Percentiles rank a stretch among this genome's conserved stretches.
These are phyloP conservation scores for Agrilus biguttatus DNA, from an alignment of 2,888 invertebrate genomes.

Conservation along the genomic window DNA sequence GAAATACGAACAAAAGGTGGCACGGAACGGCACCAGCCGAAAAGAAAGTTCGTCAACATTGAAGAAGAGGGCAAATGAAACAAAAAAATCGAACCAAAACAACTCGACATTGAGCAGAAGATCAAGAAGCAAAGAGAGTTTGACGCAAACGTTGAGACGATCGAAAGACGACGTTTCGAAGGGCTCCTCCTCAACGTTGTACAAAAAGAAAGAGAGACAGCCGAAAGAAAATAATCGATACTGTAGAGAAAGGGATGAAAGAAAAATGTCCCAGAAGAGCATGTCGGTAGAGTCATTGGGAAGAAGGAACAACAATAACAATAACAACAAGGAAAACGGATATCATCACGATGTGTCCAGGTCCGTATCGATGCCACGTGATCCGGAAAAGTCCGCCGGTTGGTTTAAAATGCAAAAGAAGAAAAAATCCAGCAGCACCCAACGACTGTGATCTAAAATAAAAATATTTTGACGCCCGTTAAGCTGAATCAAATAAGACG, in stretches of 20 bases:
- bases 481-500: not conserved
- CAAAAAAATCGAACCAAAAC: constrained; percentile 22
- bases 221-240: constrained; percentile 33
- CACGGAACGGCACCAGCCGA: constrained; percentile 22
- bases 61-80: constrained; percentile 35
- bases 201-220: constrained; percentile 30
- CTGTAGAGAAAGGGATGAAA: constrained; percentile 22
- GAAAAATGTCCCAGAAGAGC: constrained; percentile 32
- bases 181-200: constrained; percentile 25
- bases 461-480: not conserved
- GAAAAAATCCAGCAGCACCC: constrained; percentile 24
- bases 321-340: constrained; percentile 20
- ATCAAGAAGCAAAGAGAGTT: constrained; percentile 27
- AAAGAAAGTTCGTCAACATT: constrained; percentile 26
- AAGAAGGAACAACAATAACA: constrained; percentile 20
- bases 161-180: constrained; percentile 22
- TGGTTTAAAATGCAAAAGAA: constrained; percentile 53
- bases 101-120: constrained; percentile 33
- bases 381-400: constrained; percentile 54
- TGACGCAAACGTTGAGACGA: constrained; percentile 17
- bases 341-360: constrained; percentile 38
- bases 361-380: constrained; percentile 59
- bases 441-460: constrained; percentile 20
- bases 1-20: constrained; percentile 27
- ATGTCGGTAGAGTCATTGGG: constrained; percentile 50